Evolutionary conservation across 2,888 invertebrate species (phyloP).

Genomic region (Drosophila incognita): DNA sequence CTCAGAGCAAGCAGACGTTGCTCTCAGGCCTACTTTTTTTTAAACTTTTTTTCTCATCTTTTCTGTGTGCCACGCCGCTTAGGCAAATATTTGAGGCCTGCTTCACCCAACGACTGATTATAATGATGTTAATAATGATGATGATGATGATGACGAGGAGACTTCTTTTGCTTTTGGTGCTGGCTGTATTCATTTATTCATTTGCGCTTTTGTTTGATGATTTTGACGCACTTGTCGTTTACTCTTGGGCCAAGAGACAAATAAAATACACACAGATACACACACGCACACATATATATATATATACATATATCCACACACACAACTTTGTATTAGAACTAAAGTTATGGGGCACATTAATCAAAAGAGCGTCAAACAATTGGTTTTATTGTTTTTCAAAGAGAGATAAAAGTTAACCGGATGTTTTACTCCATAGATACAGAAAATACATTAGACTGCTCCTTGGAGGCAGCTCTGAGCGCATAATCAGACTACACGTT

Average conservation of each 20-base stretch:
- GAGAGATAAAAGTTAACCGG: constrained; percentile 33
- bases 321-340: not conserved
- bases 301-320: not conserved
- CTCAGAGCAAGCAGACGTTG: constrained; percentile 19
- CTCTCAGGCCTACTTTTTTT: constrained; percentile 44
- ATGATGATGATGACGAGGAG: constrained; percentile 16
- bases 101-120: constrained; percentile 37
- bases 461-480: constrained; percentile 26
- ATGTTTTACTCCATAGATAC: constrained; percentile 28
- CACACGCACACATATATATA: not conserved
- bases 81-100: constrained; percentile 62
- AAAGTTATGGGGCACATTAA: not conserved
- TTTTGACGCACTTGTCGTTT: constrained; percentile 66
- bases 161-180: constrained; percentile 19
- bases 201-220: constrained; percentile 76
- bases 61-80: constrained; percentile 40
- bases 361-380: constrained; percentile 16
- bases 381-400: constrained; percentile 19
- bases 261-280: constrained; percentile 11
- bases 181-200: constrained; percentile 62
- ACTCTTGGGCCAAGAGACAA: constrained; percentile 23
- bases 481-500: constrained; percentile 44
- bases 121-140: constrained; percentile 3
- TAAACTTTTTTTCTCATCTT: constrained; percentile 42
- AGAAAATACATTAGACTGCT: constrained; percentile 19